A percentile compares a stretch with the other conserved stretches of the same genome.
phyloP scores from a whole-genome alignment of 2,113 vertebrate species.

The Charina bottae region DNA sequence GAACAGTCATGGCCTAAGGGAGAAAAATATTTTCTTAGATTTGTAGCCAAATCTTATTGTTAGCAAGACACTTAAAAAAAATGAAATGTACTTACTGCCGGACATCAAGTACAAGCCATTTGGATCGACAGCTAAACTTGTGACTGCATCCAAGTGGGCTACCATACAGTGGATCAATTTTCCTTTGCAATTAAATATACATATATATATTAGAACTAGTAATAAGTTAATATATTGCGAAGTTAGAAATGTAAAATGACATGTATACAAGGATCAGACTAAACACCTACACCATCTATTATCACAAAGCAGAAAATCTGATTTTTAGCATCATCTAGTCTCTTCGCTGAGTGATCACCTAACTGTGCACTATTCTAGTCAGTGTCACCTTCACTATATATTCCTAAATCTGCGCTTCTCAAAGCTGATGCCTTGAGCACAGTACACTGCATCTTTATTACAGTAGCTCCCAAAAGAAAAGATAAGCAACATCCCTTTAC shows the following conservation, averaged over 20 bases:
- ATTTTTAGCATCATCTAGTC: background rate
- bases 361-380: background rate
- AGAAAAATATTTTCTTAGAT: conserved; percentile 42
- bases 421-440: background rate
- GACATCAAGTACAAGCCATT: conserved; percentile 99
- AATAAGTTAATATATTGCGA: background rate
- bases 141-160: conserved; percentile 97
- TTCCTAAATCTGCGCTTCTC: background rate
- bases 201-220: conserved; percentile 25
- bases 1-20: conserved; percentile 96
- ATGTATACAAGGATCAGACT: background rate
- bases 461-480: background rate
- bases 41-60: conserved; percentile 18
- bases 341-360: background rate
- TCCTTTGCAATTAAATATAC: conserved; percentile 73
- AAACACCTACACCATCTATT: background rate
- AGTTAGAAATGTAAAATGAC: background rate
- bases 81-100: conserved; percentile 89
- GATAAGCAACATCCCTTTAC: background rate
- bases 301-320: background rate
- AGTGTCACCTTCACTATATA: background rate
- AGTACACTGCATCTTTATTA: background rate
- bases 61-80: conserved; percentile 32
- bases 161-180: conserved; percentile 99
- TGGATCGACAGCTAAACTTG: conserved; percentile 96